These are phyloP conservation scores for Corythornis vintsioides DNA, from an alignment of 2,113 vertebrate genomes.

Conservation along the genomic window DNA sequence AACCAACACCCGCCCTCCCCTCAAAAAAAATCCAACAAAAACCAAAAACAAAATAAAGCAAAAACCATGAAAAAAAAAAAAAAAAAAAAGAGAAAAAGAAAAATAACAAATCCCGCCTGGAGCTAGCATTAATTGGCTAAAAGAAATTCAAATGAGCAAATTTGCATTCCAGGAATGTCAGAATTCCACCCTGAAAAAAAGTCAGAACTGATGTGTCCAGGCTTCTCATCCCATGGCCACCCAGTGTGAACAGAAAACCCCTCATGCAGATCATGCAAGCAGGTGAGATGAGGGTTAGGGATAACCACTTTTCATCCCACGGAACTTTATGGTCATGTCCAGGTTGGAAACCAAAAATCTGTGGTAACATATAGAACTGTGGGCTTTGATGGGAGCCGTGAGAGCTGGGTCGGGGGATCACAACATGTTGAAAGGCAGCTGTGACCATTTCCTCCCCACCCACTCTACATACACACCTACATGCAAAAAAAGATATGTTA, in stretches of 20 bases:
- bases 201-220: background rate
- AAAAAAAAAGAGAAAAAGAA: too few species aligned
- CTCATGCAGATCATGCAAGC: background rate
- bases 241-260: background rate
- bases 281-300: constrained; percentile 7
- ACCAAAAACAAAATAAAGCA: too few species aligned
- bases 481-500: background rate
- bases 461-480: background rate
- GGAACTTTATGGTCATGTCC: background rate
- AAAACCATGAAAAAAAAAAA: background rate
- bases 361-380: background rate
- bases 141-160: background rate
- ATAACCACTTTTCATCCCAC: background rate
- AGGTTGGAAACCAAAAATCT: background rate
- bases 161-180: background rate
- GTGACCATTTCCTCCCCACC: fast-evolving
- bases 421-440: background rate
- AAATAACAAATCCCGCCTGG: background rate
- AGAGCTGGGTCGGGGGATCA: background rate
- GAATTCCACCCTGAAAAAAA: background rate
- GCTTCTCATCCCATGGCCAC: background rate
- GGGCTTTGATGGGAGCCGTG: background rate
- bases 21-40: too few species aligned
- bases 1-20: too few species aligned
- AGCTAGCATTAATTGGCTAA: background rate